These are phyloP conservation scores for Tragelaphus eurycerus DNA, from an alignment of 2,797 vertebrate genomes.

Conservation along the genomic window DNA sequence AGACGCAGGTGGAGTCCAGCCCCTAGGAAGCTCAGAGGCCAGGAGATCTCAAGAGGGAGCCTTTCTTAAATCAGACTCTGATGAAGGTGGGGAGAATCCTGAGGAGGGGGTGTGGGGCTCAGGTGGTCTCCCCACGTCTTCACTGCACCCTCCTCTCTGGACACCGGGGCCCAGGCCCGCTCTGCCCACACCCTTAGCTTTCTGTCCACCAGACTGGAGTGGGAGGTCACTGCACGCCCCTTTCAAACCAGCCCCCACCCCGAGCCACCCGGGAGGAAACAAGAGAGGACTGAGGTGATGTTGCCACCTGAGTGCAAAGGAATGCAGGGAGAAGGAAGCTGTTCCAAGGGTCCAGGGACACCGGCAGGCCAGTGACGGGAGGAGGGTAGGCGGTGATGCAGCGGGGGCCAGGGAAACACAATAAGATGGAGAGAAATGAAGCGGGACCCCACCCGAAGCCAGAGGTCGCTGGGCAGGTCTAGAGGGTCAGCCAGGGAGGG, in stretches of 20 bases:
- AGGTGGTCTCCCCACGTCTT: not conserved
- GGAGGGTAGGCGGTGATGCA: not conserved
- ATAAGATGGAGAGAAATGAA: constrained; percentile 18
- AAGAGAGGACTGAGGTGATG: not conserved
- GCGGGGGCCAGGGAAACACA: not conserved
- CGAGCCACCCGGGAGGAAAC: not conserved
- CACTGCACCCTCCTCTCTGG: not conserved
- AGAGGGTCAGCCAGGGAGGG: not conserved
- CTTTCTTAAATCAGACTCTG: not conserved
- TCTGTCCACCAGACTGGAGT: not conserved
- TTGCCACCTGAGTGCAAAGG: fast-evolving
- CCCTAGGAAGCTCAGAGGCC: not conserved
- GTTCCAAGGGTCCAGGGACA: not conserved
- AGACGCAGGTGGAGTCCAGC: not conserved
- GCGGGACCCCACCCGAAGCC: not conserved
- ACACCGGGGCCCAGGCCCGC: not conserved
- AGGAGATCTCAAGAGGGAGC: not conserved
- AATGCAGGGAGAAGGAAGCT: not conserved
- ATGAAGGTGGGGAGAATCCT: not conserved
- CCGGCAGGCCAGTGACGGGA: not conserved
- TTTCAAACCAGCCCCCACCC: not conserved
- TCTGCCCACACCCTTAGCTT: not conserved
- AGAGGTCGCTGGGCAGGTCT: not conserved
- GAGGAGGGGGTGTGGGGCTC: not conserved
- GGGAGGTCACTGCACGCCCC: fast-evolving